A percentile compares a stretch with the other conserved stretches of the same genome.
Evolutionary conservation across 2,113 vertebrate genomes (phyloP).

Genomic region (Poeciliopsis retropinna): DNA sequence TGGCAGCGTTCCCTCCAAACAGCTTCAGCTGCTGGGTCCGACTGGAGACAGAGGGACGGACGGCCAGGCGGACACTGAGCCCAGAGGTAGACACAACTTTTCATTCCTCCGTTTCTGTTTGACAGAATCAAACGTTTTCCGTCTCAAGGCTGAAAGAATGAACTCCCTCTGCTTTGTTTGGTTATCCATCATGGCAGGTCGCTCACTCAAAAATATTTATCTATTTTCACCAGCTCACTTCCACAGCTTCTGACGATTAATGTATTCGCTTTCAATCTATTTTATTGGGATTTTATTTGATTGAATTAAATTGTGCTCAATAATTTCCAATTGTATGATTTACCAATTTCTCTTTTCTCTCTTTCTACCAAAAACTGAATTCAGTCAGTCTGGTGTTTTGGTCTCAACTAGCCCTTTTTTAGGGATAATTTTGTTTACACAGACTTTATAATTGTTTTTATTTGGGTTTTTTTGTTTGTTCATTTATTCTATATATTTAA

Average conservation of each 20-base stretch:
- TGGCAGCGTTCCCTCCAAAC: constrained; percentile 71
- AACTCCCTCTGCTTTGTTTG: constrained; percentile 18
- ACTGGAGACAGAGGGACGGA: constrained; percentile 71
- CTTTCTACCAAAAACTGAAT: too few species aligned
- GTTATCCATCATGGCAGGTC: constrained; percentile 48
- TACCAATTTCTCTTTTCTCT: too few species aligned
- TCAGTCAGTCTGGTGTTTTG: too few species aligned
- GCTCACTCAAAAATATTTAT: constrained; percentile 58
- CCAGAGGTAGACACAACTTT: constrained; percentile 72
- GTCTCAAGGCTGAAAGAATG: background rate
- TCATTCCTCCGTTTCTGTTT: constrained; percentile 17
- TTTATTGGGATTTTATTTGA: too few species aligned
- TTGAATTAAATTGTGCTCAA: too few species aligned
- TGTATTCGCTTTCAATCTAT: too few species aligned
- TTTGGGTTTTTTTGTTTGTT: too few species aligned
- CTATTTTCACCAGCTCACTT: constrained; percentile 37
- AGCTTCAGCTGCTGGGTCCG: constrained; percentile 74
- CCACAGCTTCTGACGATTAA: background rate
- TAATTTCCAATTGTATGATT: too few species aligned
- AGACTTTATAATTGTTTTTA: too few species aligned
- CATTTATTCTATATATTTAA: too few species aligned
- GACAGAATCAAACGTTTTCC: constrained; percentile 25
- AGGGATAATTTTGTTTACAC: too few species aligned
- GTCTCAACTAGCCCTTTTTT: too few species aligned
- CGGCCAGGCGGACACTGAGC: constrained; percentile 49